Evolutionary conservation across 1,140 invertebrate species (phyloP).

Genomic region (Tetramorium alpestre): DNA sequence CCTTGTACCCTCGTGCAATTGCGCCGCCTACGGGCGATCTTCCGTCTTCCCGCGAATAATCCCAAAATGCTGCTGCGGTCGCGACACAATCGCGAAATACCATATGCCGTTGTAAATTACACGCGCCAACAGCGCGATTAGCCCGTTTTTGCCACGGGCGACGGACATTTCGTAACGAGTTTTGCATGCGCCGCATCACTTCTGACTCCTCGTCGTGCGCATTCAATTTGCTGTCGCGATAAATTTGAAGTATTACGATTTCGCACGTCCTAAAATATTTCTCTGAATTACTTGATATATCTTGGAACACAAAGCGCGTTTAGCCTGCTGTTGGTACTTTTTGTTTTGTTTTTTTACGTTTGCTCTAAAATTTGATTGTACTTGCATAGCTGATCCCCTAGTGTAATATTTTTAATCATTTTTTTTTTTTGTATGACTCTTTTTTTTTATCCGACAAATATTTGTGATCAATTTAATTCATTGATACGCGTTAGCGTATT

Average conservation of each 20-base stretch:
- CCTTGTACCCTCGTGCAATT: not conserved
- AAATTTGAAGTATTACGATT: not conserved
- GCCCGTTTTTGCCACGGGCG: not conserved
- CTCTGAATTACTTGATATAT: not conserved
- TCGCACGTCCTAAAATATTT: not conserved
- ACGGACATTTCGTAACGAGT: not conserved
- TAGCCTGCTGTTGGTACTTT: not conserved
- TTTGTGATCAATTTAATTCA: constrained; percentile 22
- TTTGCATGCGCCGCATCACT: not conserved
- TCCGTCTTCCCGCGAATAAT: constrained; percentile 29
- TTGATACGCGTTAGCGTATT: not conserved
- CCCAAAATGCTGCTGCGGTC: not conserved
- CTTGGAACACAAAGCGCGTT: not conserved
- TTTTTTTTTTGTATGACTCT: constrained; percentile 3
- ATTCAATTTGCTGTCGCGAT: not conserved
- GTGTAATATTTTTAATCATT: constrained; percentile 11
- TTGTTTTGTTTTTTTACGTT: constrained; percentile 20
- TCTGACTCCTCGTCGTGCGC: not conserved
- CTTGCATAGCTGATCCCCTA: not conserved
- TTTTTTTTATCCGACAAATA: constrained; percentile 27
- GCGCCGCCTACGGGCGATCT: not conserved
- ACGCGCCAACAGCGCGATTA: not conserved
- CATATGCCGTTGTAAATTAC: constrained; percentile 9
- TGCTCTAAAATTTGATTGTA: not conserved
- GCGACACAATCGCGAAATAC: not conserved